A percentile compares a stretch with the other conserved stretches of the same genome.
Conservation (phyloP, 64 coral and sea anemone genomes). For the Acropora tenuis region DNA sequence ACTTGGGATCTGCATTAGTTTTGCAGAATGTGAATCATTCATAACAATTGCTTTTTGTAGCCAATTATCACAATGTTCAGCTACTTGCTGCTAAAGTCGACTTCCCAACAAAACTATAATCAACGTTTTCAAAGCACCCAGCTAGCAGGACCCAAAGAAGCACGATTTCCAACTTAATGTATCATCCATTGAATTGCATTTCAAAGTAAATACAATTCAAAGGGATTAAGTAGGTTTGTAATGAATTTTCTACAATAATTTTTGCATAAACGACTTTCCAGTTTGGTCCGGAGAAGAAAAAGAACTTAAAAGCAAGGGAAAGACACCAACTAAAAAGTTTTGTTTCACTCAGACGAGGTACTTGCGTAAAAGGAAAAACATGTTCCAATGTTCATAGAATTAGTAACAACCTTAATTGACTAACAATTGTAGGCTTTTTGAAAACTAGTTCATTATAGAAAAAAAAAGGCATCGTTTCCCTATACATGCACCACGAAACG, state of each 20-base stretch:
- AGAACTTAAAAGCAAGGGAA: neutral
- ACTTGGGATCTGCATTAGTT: slow-evolving; percentile 26
- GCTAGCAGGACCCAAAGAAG: neutral
- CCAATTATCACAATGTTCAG: slow-evolving; percentile 1
- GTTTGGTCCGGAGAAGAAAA: neutral
- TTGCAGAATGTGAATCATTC: neutral
- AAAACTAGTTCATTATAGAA: neutral
- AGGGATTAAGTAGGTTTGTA: slow-evolving; percentile 32
- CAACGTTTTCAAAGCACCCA: neutral
- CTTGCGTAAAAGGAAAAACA: slow-evolving; percentile 3
- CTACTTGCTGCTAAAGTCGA: neutral
- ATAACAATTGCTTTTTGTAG: slow-evolving; percentile 13
- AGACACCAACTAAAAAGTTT: too few relatives aligned
- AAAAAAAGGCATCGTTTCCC: too few relatives aligned
- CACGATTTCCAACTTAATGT: neutral
- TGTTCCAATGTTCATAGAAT: neutral
- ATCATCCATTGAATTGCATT: neutral
- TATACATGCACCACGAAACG: too few relatives aligned
- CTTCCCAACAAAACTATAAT: neutral
- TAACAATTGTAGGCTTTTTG: neutral
- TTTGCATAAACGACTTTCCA: neutral
- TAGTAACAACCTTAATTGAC: neutral
- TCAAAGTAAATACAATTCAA: neutral
- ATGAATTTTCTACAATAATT: slow-evolving; percentile 5
- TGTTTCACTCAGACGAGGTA: too few relatives aligned